A percentile compares a stretch with the other conserved stretches of the same genome.
phyloP scores from a whole-genome alignment of 2,888 invertebrate genomes.

The Parnassius smintheus region DNA sequence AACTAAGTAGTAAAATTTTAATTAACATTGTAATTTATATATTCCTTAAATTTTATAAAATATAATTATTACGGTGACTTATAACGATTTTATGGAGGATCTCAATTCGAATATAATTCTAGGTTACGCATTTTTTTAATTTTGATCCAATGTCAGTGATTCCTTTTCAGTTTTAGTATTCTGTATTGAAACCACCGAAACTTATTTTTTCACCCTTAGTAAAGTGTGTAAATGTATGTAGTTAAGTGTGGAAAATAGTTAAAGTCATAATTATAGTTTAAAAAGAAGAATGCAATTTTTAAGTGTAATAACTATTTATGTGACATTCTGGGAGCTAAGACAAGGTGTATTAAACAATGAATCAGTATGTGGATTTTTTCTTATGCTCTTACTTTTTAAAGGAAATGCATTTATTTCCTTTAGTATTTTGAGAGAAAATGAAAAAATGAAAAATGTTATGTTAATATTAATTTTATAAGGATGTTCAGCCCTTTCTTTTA shows the following conservation, averaged over 20 bases:
- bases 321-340: too few relatives aligned
- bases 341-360: too few relatives aligned
- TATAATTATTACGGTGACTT: not conserved
- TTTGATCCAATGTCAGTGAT: not conserved
- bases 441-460: not conserved
- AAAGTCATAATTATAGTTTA: too few relatives aligned
- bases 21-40: not conserved
- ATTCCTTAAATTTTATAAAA: not conserved
- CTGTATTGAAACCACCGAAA: too few relatives aligned
- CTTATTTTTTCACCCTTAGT: too few relatives aligned
- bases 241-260: too few relatives aligned
- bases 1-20: not conserved
- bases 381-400: too few relatives aligned
- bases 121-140: not conserved
- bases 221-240: too few relatives aligned
- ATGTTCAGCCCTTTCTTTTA: not conserved
- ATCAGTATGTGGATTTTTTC: too few relatives aligned
- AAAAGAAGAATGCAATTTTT: too few relatives aligned
- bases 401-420: not conserved
- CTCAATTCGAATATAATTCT: not conserved
- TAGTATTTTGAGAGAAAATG: not conserved
- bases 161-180: too few relatives aligned
- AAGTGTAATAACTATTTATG: too few relatives aligned
- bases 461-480: not conserved
- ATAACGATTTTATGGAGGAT: not conserved